Percentiles rank a stretch among this genome's conserved stretches.
These are phyloP conservation scores for Drosophila pruinosa DNA, from an alignment of 1,140 invertebrate species.

Conservation along the genomic window DNA sequence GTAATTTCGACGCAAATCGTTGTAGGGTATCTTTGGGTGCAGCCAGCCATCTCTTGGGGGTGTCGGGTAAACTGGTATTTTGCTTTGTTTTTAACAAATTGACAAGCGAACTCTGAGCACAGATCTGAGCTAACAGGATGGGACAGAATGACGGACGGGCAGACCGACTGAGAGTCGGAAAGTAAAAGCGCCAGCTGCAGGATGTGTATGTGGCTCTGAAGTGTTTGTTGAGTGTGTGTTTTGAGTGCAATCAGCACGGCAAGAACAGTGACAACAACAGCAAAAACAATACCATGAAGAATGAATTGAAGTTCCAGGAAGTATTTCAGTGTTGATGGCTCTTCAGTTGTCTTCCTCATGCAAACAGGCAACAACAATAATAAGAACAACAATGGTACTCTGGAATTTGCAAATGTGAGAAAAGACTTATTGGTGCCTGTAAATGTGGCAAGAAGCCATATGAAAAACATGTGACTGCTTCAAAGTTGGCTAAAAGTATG, in stretches of 20 bases:
- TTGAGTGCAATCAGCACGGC: constrained; percentile 68
- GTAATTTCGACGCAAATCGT: too few relatives aligned
- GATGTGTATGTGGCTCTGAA: constrained; percentile 46
- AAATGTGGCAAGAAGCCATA: constrained; percentile 4
- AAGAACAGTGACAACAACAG: constrained; percentile 31
- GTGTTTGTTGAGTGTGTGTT: constrained; percentile 64
- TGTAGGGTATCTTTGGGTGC: neutral
- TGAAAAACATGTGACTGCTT: constrained; percentile 5
- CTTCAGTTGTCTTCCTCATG: constrained; percentile 42
- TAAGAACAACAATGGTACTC: neutral
- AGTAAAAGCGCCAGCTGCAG: constrained; percentile 34
- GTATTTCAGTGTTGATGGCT: constrained; percentile 56
- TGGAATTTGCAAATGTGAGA: neutral
- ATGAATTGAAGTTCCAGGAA: constrained; percentile 53
- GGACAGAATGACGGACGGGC: constrained; percentile 13
- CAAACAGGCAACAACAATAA: constrained; percentile 15
- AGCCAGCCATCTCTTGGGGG: neutral
- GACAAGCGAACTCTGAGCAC: constrained; percentile 34
- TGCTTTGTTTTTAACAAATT: constrained; percentile 44
- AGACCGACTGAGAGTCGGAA: constrained; percentile 27
- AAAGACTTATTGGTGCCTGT: constrained; percentile 22
- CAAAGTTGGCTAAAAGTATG: neutral
- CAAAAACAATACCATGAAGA: constrained; percentile 31
- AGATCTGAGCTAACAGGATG: constrained; percentile 43
- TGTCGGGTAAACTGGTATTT: neutral